Percentiles rank a stretch among this genome's conserved stretches.
Conservation (phyloP, 2,888 invertebrate genomes). For the Diploptera punctata region DNA sequence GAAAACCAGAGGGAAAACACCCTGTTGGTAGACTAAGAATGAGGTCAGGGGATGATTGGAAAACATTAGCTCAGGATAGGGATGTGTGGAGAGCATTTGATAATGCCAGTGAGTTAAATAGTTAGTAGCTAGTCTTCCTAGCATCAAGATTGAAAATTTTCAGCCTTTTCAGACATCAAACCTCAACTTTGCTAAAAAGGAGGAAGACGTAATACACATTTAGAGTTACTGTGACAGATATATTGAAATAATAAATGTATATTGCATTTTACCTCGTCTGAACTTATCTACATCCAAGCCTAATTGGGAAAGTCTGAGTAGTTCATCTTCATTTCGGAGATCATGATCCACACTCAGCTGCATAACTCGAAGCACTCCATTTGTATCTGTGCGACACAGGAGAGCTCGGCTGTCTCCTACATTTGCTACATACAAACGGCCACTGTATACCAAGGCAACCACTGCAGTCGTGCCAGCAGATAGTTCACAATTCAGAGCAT, state of each 20-base stretch:
- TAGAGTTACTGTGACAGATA: too few relatives aligned
- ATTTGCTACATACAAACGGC: slow-evolving; percentile 85
- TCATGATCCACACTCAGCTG: slow-evolving; percentile 88
- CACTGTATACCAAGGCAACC: slow-evolving; percentile 77
- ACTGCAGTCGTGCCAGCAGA: slow-evolving; percentile 86
- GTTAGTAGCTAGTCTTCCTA: too few relatives aligned
- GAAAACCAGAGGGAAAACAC: too few relatives aligned
- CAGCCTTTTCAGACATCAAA: too few relatives aligned
- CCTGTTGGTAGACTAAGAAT: too few relatives aligned
- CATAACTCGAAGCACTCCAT: slow-evolving; percentile 76
- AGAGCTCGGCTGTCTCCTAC: slow-evolving; percentile 84
- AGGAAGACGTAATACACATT: too few relatives aligned
- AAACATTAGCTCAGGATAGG: too few relatives aligned
- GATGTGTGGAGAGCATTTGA: too few relatives aligned
- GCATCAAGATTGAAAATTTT: too few relatives aligned
- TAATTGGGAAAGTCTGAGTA: slow-evolving; percentile 75
- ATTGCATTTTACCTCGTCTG: slow-evolving; percentile 61
- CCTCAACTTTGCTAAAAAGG: too few relatives aligned
- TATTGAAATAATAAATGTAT: neutral
- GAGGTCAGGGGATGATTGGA: too few relatives aligned
- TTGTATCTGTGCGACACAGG: slow-evolving; percentile 78
- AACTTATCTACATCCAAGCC: slow-evolving; percentile 76
- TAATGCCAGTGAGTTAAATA: too few relatives aligned
- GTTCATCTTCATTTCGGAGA: slow-evolving; percentile 83
- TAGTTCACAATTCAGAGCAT: slow-evolving; percentile 76